Conservation (phyloP, 1,140 invertebrate genomes). For the Hormaphis cornu region DNA sequence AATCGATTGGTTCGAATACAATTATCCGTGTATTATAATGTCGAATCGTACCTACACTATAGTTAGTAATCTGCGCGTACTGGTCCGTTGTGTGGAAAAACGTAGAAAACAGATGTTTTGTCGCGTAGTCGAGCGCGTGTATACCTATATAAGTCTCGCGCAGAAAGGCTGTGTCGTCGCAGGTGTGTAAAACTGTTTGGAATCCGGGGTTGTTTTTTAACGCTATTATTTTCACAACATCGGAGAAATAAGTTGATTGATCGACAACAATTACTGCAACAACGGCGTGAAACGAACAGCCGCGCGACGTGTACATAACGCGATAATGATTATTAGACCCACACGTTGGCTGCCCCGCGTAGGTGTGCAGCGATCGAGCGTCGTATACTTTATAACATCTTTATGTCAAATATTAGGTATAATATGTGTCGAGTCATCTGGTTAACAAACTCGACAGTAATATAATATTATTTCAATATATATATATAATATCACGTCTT, state of each 20-base stretch:
- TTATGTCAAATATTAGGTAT: background rate
- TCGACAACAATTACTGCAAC: constrained; percentile 7
- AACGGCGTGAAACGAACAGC: background rate
- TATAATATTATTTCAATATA: too few species aligned
- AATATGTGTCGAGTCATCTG: constrained; percentile 12
- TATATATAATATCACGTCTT: constrained; percentile 3
- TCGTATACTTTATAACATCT: background rate
- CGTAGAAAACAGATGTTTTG: constrained; percentile 10
- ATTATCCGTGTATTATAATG: background rate
- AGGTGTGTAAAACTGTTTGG: background rate
- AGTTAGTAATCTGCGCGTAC: background rate
- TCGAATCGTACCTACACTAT: background rate
- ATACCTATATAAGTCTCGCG: too few species aligned
- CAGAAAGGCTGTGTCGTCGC: background rate
- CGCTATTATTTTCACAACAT: background rate
- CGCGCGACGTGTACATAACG: too few species aligned
- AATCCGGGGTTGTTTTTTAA: background rate
- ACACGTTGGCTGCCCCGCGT: background rate
- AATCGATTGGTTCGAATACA: too few species aligned
- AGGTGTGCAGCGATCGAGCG: background rate
- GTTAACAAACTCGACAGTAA: constrained; percentile 4
- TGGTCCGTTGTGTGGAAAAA: background rate
- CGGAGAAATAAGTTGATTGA: constrained; percentile 2
- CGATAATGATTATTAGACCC: background rate
- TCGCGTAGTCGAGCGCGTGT: constrained; percentile 5